Base-by-base conservation (phyloP, 2,888 invertebrate species). In the Ectemnius continuus region DNA sequence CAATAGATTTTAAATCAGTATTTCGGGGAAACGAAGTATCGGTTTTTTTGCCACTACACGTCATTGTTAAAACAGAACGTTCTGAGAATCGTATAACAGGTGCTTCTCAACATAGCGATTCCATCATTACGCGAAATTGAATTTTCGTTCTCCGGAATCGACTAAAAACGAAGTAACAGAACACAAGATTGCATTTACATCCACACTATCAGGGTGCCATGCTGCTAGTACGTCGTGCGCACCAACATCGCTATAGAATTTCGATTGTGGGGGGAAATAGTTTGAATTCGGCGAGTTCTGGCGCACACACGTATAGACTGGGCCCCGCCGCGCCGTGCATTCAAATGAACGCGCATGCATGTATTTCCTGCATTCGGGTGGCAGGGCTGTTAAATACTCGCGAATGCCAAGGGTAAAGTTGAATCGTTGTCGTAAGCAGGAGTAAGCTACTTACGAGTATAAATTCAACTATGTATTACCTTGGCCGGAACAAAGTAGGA, bases 121-220 rank as follows among this genome's bases (percentile, higher is more conserved):
- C n/a, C 16, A 52, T 16, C 46, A 70, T 76, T 75, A 73, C 61
- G 76, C 71, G 74, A 67, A 80, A 69, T 70, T 70, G 69, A 69
- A 75, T 72, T 67, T 70, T 60, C 75, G 75, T 65, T 61, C 46
- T 77, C 67, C 71, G 68, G 69, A 77, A 81, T 75, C 68, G 69
- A 61, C 65, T 66, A 46, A 52, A 64, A 81, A 78, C 81, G 68
- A 77, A 74, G 69, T 63, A 78, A 68, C 70, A 64, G 66, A 67
- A 81, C 76, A 67, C 62, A 73, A 73, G 80, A 76, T 81, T 75
- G 70, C 81, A 73, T 79, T 81, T 81, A 70, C 61, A 62, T 23
- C 48, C 45, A 48, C 46, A 1, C 52, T 52, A 6, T 16, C 52
- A 13, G 1, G 16, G 8, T 16, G 52, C 5, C n/a, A 52, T 11